These are phyloP conservation scores for Aricia artaxerxes DNA, from an alignment of 2,888 invertebrate genomes.

Conservation along the genomic window DNA sequence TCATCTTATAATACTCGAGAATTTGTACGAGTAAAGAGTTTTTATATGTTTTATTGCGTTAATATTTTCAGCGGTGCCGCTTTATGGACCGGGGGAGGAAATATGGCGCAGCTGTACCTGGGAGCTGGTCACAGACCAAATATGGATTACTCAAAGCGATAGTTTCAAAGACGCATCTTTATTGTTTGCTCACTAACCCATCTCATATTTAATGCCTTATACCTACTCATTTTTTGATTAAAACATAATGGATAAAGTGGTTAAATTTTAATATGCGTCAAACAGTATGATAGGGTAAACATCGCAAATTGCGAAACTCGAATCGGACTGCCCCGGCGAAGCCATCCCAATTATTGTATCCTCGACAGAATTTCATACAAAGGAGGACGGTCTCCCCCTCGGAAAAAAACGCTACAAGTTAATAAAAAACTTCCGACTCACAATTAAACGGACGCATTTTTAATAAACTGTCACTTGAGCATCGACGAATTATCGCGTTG, in stretches of 20 bases:
- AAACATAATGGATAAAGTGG: no score
- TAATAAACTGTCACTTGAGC: slow-evolving; percentile 42
- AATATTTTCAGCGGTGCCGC: slow-evolving; percentile 12
- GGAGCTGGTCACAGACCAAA: not conserved
- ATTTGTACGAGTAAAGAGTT: slow-evolving; percentile 18
- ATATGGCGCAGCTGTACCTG: not conserved
- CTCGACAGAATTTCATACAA: not conserved
- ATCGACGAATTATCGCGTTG: slow-evolving; percentile 46
- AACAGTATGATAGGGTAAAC: not conserved
- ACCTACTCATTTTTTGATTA: not conserved
- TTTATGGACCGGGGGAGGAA: slow-evolving; percentile 1
- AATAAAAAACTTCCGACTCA: slow-evolving; percentile 34
- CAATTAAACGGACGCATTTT: slow-evolving; percentile 33
- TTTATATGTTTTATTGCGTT: slow-evolving; percentile 23
- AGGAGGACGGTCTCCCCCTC: not conserved
- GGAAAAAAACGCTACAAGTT: slow-evolving; percentile 12
- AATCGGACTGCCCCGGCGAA: not conserved
- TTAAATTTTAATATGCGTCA: no score
- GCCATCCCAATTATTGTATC: slow-evolving; percentile 12
- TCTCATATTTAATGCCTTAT: not conserved
- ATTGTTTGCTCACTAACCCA: not conserved
- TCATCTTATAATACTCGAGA: slow-evolving; percentile 33
- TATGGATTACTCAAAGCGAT: not conserved
- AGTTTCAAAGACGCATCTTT: not conserved
- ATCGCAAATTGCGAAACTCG: not conserved